These are phyloP conservation scores for Frieseomelitta varia DNA, from an alignment of 1,140 invertebrate genomes.

Conservation along the genomic window DNA sequence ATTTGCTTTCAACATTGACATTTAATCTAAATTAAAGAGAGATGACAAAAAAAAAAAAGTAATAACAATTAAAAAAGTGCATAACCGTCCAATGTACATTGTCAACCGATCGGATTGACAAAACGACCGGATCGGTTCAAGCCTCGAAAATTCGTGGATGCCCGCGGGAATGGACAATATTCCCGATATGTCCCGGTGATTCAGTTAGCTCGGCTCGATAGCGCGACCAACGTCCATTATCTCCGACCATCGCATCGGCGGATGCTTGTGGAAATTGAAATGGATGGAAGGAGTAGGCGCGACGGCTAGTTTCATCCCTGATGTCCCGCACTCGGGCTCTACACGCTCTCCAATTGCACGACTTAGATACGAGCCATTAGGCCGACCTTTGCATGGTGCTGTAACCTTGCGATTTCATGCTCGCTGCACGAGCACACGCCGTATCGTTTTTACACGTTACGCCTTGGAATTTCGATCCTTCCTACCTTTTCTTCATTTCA, in stretches of 20 bases:
- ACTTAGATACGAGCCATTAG: constrained; percentile 45
- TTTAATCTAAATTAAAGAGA: neutral
- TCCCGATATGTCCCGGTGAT: constrained; percentile 37
- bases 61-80: too few species aligned
- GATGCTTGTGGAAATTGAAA: constrained; percentile 60
- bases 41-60: too few species aligned
- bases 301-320: constrained; percentile 33
- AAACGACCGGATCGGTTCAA: too few species aligned
- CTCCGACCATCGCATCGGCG: constrained; percentile 6
- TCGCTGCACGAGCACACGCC: neutral
- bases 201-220: constrained; percentile 52
- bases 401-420: constrained; percentile 38
- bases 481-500: too few species aligned
- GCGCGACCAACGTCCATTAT: constrained; percentile 50
- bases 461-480: neutral
- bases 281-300: constrained; percentile 42
- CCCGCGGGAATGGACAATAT: constrained; percentile 13
- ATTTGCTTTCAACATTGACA: too few species aligned
- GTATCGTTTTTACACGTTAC: neutral
- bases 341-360: constrained; percentile 35
- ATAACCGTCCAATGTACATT: too few species aligned
- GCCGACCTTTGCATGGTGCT: constrained; percentile 22
- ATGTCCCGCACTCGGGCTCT: neutral
- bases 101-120: neutral
- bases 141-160: constrained; percentile 36